Conservation (phyloP, 2,797 vertebrate species). For the Sebastes vulpes region DNA sequence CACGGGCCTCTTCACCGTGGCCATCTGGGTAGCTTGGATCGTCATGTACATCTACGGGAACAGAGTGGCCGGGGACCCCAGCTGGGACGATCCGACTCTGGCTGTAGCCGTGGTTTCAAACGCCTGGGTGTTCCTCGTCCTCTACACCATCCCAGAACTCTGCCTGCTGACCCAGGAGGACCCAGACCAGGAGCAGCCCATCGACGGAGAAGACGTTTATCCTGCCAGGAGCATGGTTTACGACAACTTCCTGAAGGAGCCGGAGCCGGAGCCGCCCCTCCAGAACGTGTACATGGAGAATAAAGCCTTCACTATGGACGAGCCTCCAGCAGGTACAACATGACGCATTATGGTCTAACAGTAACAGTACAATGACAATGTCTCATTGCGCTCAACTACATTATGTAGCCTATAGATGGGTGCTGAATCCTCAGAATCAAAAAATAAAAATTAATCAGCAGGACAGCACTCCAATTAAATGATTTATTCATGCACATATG, state of each 20-base stretch:
- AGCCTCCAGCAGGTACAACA: slow-evolving; percentile 86
- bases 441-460: background rate
- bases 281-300: slow-evolving; percentile 90
- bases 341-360: background rate
- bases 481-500: background rate
- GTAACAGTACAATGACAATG: background rate
- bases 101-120: slow-evolving; percentile 91
- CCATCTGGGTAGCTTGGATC: slow-evolving; percentile 92
- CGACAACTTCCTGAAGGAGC: slow-evolving; percentile 90
- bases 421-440: background rate
- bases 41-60: slow-evolving; percentile 92
- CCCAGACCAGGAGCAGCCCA: slow-evolving; percentile 61
- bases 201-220: slow-evolving; percentile 87
- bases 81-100: slow-evolving; percentile 93
- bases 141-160: slow-evolving; percentile 92
- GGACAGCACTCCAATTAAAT: background rate
- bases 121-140: slow-evolving; percentile 89
- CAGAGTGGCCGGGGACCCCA: slow-evolving; percentile 34
- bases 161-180: slow-evolving; percentile 86
- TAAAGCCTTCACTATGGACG: slow-evolving; percentile 92
- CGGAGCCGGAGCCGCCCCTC: slow-evolving; percentile 80
- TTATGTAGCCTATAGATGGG: background rate
- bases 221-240: slow-evolving; percentile 88
- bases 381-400: background rate
- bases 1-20: slow-evolving; percentile 84